Evolutionary conservation across 2,113 vertebrate species (phyloP), one percentile per base, ranked within the genome.

Genomic region (Heterotilapia buettikoferi): DNA sequence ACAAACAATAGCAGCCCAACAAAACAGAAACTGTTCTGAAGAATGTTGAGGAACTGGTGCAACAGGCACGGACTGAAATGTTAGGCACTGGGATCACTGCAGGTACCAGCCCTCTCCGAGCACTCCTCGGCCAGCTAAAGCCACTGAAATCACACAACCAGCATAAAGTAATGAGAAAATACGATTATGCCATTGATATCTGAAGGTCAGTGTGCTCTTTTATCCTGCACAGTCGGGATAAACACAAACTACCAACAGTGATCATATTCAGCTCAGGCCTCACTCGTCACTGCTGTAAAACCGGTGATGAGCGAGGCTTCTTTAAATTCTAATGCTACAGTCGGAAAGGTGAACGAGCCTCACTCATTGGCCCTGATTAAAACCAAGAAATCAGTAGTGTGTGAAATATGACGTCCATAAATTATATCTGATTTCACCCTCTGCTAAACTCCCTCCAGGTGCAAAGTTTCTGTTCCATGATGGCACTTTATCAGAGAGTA

Each of bases 21-120:
- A 91, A 45, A 87, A 91, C 13, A 2, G 29, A 91, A 90, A 88
- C 86, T 68, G 83, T 88, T 89, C 68, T 61, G 9, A 85, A 86
- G 89, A 92, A 94, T 95, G 93, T 66, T 76, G 93, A 84, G 80
- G 36, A 84, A 93, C 95, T 66, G 91, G 93, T 88, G 80, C 19
- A 10, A 86, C 90, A 14, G 87, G 84, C 54, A 6, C 57, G 11
- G 45, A 86, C 1, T 71, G 66, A 85, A 89, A 78, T 78, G 43
- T 85, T 76, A 14, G 47, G 53, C 26, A 18, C 31, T 86, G 86
- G 92, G 73, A 83, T 92, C 68, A 89, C 61, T 6, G 33, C 3
- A n/a, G 50, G 24, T 31, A 78, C 57, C 47, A 68, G 9, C 29
- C 40, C 43, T 40, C 84, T 71, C 21, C 6, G 10, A 24, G 53